Evolutionary conservation across 2,113 vertebrate species (phyloP), one percentile per base, ranked within the genome.

Genomic region (Melanocharis versteri): DNA sequence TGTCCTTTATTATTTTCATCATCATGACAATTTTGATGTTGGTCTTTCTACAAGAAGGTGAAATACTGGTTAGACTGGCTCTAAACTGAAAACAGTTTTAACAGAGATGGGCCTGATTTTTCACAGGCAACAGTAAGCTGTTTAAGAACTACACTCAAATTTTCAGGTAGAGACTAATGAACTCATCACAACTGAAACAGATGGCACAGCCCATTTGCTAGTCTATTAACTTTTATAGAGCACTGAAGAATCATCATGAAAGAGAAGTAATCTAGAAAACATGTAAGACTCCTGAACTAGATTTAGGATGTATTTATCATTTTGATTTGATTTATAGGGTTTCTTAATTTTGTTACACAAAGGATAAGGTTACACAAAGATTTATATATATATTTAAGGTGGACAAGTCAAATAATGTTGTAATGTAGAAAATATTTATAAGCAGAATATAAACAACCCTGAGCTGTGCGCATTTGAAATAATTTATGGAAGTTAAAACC

Each of bases 171-270:
- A 75, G 56, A 53, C 53, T 92, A 80, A 93, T 65, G 50, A 92
- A 83, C 53, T 80, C 82, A 53, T 90, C 53, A 61, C 48, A 85
- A 45, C 31, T 50, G 58, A 65, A 95, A 73, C 94, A 97, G 90
- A 90, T 97, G 96, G 92, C 71, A 83, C 58, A 92, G 62, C 22
- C 53, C n/a, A 62, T 94, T 95, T 96, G 61, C 90, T 77, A 83
- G 83, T 53, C 83, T 80, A 58, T 94, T 93, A 94, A 92, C 40
- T 97, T 96, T 94, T 88, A 93, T 39, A 69, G 45, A 93, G 66
- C 71, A 58, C 70, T 76, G 78, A 95, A 88, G 83, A 88, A 93
- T 83, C 78, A 72, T 50, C 20, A 85, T 27, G 66, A 82, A 92
- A 88, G 44, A 89, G 28, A 91, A 24, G 66, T 28, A 96, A 87